phyloP scores from a whole-genome alignment of 2,113 vertebrate species.

The Strix uralensis region DNA sequence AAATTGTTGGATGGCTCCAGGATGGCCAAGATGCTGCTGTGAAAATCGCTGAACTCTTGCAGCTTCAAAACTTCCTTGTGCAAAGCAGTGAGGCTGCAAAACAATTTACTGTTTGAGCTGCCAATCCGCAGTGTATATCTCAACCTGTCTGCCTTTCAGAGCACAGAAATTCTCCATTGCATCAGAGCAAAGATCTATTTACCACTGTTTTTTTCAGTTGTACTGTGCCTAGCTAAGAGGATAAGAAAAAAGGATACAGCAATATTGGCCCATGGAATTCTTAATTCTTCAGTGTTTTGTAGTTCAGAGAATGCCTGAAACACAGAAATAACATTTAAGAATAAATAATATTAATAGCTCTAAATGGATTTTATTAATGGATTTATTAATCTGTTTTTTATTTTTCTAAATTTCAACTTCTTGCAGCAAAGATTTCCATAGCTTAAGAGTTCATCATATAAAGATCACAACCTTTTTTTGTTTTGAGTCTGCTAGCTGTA shows the following conservation, averaged over 20 bases:
- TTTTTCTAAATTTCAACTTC: neutral
- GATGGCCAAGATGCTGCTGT: neutral
- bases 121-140: accelerated
- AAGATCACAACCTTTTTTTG: neutral
- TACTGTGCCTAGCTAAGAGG: neutral
- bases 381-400: neutral
- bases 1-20: neutral
- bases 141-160: neutral
- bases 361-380: neutral
- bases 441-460: neutral
- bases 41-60: neutral
- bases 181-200: neutral
- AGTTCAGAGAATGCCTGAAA: neutral
- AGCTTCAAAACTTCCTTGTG: neutral
- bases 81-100: neutral
- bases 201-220: neutral
- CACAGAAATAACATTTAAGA: neutral
- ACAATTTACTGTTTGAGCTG: neutral
- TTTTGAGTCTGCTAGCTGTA: neutral
- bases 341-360: neutral
- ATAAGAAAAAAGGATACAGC: neutral
- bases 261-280: neutral
- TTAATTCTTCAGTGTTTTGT: neutral
- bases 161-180: neutral
- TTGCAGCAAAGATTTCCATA: neutral